A percentile compares a stretch with the other conserved stretches of the same genome.
These are phyloP conservation scores for Taxidea taxus DNA, from an alignment of 2,113 vertebrate species.

Conservation along the genomic window DNA sequence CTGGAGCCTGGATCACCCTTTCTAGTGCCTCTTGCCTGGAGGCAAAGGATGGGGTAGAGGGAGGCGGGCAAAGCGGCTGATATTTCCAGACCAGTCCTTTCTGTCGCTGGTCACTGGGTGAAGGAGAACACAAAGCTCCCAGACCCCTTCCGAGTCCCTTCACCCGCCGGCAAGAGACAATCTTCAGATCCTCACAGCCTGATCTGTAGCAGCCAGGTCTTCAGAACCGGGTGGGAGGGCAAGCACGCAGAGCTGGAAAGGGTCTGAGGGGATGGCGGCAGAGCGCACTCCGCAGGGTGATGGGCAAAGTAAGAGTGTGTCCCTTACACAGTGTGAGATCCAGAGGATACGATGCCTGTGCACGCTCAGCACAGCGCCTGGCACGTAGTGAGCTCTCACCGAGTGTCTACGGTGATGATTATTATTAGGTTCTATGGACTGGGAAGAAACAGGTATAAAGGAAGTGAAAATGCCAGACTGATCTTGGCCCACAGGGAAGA, in stretches of 20 bases:
- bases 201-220: not conserved
- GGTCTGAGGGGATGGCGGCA: no score
- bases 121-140: no score
- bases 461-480: not conserved
- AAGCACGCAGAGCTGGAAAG: not conserved
- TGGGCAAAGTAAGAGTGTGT: not conserved
- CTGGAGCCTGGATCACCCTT: no score
- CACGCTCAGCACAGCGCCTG: not conserved
- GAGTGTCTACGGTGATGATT: not conserved
- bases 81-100: not conserved
- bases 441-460: not conserved
- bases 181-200: not conserved
- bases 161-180: not conserved
- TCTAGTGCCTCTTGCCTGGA: not conserved
- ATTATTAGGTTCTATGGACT: not conserved
- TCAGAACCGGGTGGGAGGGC: not conserved
- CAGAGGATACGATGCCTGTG: not conserved
- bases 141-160: no score
- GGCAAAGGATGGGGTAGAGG: not conserved
- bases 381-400: not conserved
- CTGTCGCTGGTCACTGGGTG: not conserved
- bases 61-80: not conserved
- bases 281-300: no score
- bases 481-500: not conserved
- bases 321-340: not conserved